phyloP scores from a whole-genome alignment of 2,888 invertebrate species.

The Oscheius sp. region DNA sequence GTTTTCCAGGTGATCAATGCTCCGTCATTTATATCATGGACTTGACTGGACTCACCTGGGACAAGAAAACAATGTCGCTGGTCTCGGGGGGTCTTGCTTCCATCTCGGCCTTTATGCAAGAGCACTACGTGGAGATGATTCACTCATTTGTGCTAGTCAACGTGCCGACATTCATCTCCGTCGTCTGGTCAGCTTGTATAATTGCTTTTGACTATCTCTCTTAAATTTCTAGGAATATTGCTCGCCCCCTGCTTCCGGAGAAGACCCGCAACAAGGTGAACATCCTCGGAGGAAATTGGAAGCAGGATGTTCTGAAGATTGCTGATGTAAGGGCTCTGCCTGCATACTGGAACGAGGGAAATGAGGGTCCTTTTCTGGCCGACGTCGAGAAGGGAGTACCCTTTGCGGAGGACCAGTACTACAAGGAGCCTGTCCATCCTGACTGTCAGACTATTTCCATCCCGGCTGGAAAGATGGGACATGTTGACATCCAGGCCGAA shows the following conservation, averaged over 20 bases:
- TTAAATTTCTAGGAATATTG: conserved; percentile 56
- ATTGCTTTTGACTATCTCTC: background rate
- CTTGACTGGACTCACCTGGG: conserved; percentile 66
- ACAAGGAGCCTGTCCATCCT: conserved; percentile 51
- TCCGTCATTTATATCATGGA: conserved; percentile 72
- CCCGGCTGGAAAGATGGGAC: conserved; percentile 64
- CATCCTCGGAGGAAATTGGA: conserved; percentile 64
- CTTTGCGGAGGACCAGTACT: conserved; percentile 61
- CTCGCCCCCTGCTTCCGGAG: conserved; percentile 68
- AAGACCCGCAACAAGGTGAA: conserved; percentile 67
- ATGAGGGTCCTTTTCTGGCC: conserved; percentile 63
- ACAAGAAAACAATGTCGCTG: conserved; percentile 60
- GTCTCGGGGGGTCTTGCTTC: conserved; percentile 64
- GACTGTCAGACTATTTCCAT: conserved; percentile 54
- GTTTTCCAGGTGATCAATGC: conserved; percentile 61
- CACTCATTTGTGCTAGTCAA: conserved; percentile 71
- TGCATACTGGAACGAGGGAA: conserved; percentile 68
- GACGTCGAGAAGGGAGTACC: conserved; percentile 61
- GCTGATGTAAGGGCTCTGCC: conserved; percentile 66
- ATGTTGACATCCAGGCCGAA: conserved; percentile 56
- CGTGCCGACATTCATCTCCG: conserved; percentile 68
- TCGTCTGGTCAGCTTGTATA: conserved; percentile 48
- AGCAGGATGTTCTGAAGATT: conserved; percentile 62
- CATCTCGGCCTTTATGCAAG: conserved; percentile 71
- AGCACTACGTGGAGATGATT: conserved; percentile 68